Evolutionary conservation across 2,888 invertebrate species (phyloP).

Genomic region (Salticus scenicus): DNA sequence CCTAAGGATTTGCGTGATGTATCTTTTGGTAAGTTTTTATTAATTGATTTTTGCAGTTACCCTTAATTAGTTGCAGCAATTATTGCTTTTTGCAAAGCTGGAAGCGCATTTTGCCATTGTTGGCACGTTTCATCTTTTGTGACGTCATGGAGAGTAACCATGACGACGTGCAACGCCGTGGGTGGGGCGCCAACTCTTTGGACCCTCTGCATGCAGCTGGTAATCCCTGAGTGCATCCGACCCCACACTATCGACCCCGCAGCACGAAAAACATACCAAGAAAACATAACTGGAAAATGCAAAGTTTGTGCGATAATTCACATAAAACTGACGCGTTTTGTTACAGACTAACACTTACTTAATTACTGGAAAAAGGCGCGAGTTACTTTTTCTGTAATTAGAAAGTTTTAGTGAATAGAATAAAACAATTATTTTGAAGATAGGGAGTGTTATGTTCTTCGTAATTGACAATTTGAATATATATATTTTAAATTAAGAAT

Average conservation of each 20-base stretch:
- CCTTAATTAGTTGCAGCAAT: conserved; percentile 60
- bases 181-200: conserved; percentile 68
- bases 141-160: conserved; percentile 58
- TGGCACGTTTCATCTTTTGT: conserved; percentile 66
- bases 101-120: conserved; percentile 58
- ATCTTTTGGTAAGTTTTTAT: conserved; percentile 44
- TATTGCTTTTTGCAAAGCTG: conserved; percentile 63
- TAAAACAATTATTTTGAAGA: no score
- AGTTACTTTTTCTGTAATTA: no score
- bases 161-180: conserved; percentile 54
- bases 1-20: neutral
- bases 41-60: conserved; percentile 59
- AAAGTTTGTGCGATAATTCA: neutral
- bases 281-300: neutral
- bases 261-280: neutral
- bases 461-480: no score
- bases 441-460: no score
- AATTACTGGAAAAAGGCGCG: no score
- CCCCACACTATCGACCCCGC: conserved; percentile 28
- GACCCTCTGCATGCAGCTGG: conserved; percentile 36
- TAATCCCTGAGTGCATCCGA: conserved; percentile 2
- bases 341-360: no score
- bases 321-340: neutral
- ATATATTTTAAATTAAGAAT: no score
- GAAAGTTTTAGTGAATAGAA: no score